Evolutionary conservation across 2,888 invertebrate species (phyloP).

Genomic region (Drosophila tripunctata): DNA sequence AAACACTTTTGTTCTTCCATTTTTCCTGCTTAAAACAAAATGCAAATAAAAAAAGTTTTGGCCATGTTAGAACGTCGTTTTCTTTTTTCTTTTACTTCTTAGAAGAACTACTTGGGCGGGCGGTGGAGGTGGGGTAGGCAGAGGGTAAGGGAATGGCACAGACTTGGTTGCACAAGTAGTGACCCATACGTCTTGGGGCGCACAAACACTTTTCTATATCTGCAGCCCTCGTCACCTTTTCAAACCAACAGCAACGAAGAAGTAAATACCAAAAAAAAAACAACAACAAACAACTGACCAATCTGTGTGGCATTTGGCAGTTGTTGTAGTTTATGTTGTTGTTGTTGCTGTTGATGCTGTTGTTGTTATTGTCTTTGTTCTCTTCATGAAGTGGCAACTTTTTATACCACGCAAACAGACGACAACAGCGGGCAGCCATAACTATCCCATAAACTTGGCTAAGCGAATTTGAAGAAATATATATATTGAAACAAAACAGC

Average conservation of each 20-base stretch:
- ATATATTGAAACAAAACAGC: background rate
- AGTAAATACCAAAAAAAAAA: background rate
- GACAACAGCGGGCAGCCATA: conserved; percentile 2
- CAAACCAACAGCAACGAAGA: too few relatives aligned
- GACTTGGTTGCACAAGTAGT: conserved; percentile 36
- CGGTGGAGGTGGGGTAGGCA: conserved; percentile 12
- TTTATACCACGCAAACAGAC: conserved; percentile 18
- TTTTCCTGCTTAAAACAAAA: conserved; percentile 69
- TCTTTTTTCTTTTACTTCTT: conserved; percentile 15
- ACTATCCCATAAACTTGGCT: conserved; percentile 8
- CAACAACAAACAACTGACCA: conserved; percentile 8
- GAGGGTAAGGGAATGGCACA: too few relatives aligned
- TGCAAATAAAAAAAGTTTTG: conserved; percentile 76
- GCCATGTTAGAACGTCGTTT: conserved; percentile 34
- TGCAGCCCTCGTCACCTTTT: background rate
- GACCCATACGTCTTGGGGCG: conserved; percentile 35
- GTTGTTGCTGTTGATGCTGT: background rate
- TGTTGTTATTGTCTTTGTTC: conserved; percentile 3
- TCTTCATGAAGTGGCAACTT: conserved; percentile 26
- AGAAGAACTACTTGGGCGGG: conserved; percentile 57
- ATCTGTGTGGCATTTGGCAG: conserved; percentile 22
- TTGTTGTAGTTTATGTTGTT: background rate
- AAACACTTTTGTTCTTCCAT: conserved; percentile 5
- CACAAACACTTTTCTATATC: background rate
- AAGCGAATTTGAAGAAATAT: background rate